phyloP scores from a whole-genome alignment of 2,888 invertebrate species.

The Sussaba pulchella region DNA sequence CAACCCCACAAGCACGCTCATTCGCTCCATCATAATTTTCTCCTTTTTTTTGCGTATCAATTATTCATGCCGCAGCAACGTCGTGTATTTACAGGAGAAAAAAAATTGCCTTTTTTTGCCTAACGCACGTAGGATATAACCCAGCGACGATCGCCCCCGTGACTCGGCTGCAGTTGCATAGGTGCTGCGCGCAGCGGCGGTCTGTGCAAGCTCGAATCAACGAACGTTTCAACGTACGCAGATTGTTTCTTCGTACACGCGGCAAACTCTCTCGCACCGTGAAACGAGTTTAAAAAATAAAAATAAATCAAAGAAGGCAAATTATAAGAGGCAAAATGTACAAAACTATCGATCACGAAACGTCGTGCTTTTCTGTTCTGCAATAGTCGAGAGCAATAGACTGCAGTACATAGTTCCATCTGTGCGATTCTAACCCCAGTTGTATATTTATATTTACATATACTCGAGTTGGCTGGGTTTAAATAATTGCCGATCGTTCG shows the following conservation, averaged over 20 bases:
- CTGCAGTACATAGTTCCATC: background rate
- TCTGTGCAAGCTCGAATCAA: no score
- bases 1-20: slow-evolving; percentile 37
- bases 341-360: slow-evolving; percentile 51
- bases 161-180: no score
- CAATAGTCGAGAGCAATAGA: slow-evolving; percentile 25
- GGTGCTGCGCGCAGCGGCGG: no score
- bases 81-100: slow-evolving; percentile 14
- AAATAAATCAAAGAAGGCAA: no score
- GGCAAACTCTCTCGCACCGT: background rate
- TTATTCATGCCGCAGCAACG: slow-evolving; percentile 47
- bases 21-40: slow-evolving; percentile 53
- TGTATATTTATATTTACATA: slow-evolving; percentile 1
- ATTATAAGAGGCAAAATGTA: slow-evolving; percentile 12
- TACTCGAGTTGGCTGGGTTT: slow-evolving; percentile 36
- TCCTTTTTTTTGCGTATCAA: slow-evolving; percentile 1
- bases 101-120: slow-evolving; percentile 16
- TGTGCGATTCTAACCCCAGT: background rate
- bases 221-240: no score
- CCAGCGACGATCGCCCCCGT: no score
- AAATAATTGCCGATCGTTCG: slow-evolving; percentile 56
- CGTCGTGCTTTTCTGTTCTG: slow-evolving; percentile 33
- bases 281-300: slow-evolving; percentile 12
- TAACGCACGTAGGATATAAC: slow-evolving; percentile 13
- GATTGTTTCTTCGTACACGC: background rate